A percentile compares a stretch with the other conserved stretches of the same genome.
phyloP scores from a whole-genome alignment of 2,888 invertebrate genomes.

The Pheosia tremula region DNA sequence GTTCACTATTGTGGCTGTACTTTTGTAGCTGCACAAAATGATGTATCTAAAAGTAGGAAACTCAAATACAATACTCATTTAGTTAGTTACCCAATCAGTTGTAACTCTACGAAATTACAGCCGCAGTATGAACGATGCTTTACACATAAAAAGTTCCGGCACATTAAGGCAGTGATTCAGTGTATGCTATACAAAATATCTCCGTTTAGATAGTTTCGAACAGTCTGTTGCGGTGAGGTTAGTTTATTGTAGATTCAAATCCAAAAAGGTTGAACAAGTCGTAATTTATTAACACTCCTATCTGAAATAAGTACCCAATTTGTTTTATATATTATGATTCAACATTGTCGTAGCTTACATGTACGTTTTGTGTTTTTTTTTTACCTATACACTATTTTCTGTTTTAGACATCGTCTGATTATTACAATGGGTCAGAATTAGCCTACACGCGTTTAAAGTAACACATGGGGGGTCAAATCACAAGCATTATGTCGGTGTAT shows the following conservation, averaged over 20 bases:
- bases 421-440: slow-evolving; percentile 74
- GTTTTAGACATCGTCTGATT: slow-evolving; percentile 77
- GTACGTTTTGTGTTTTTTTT: slow-evolving; percentile 79
- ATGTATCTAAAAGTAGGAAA: neutral
- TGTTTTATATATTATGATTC: slow-evolving; percentile 70
- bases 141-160: slow-evolving; percentile 73
- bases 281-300: slow-evolving; percentile 75
- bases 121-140: neutral
- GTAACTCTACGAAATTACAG: neutral
- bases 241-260: slow-evolving; percentile 83
- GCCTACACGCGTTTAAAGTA: slow-evolving; percentile 60
- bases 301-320: slow-evolving; percentile 69
- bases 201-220: slow-evolving; percentile 77
- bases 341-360: slow-evolving; percentile 82
- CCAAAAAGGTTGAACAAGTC: slow-evolving; percentile 82
- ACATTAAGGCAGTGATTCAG: slow-evolving; percentile 83
- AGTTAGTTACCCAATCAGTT: neutral
- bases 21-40: neutral
- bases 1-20: slow-evolving; percentile 15
- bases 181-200: slow-evolving; percentile 83
- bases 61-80: neutral
- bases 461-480: slow-evolving; percentile 54
- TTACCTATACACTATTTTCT: slow-evolving; percentile 78
- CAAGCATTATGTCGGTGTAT: slow-evolving; percentile 36
- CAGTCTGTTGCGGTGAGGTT: slow-evolving; percentile 83